These are phyloP conservation scores for Papilio gigon DNA, from an alignment of 2,888 invertebrate species.

Conservation along the genomic window DNA sequence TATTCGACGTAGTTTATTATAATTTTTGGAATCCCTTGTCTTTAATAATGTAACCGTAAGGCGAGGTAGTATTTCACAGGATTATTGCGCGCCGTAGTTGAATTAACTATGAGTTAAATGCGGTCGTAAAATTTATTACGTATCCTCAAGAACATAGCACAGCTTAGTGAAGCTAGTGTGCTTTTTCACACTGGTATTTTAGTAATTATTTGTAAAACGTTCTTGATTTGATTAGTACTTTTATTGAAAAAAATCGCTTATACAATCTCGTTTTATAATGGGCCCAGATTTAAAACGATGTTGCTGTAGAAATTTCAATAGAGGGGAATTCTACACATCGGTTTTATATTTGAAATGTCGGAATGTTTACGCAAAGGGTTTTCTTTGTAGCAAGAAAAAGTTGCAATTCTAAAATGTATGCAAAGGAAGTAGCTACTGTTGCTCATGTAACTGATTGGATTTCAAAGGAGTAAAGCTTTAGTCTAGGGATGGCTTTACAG, in stretches of 20 bases:
- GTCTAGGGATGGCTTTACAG: conserved; percentile 7
- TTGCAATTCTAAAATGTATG: conserved; percentile 12
- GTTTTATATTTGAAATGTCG: conserved; percentile 4
- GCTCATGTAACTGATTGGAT: conserved; percentile 20
- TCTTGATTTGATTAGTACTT: too few relatives aligned
- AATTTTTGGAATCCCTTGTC: conserved; percentile 15
- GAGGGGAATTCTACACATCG: not conserved
- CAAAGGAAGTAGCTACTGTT: conserved; percentile 5
- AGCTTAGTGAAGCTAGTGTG: not conserved
- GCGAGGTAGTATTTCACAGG: conserved; percentile 18
- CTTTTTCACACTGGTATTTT: not conserved
- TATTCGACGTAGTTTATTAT: not conserved
- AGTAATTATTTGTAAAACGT: not conserved
- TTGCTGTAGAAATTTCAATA: too few relatives aligned
- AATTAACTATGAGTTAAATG: conserved; percentile 24
- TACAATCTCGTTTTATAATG: too few relatives aligned
- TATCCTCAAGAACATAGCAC: not conserved
- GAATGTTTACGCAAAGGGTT: not conserved
- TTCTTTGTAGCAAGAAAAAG: conserved; percentile 2
- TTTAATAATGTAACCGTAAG: conserved; percentile 16
- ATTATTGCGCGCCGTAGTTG: conserved; percentile 15
- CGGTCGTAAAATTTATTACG: conserved; percentile 17
- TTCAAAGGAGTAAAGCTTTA: conserved; percentile 22
- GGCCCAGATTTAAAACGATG: not conserved
- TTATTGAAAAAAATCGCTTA: too few relatives aligned